These are phyloP conservation scores for Cenopis cana DNA, from an alignment of 2,888 invertebrate species.

Conservation along the genomic window DNA sequence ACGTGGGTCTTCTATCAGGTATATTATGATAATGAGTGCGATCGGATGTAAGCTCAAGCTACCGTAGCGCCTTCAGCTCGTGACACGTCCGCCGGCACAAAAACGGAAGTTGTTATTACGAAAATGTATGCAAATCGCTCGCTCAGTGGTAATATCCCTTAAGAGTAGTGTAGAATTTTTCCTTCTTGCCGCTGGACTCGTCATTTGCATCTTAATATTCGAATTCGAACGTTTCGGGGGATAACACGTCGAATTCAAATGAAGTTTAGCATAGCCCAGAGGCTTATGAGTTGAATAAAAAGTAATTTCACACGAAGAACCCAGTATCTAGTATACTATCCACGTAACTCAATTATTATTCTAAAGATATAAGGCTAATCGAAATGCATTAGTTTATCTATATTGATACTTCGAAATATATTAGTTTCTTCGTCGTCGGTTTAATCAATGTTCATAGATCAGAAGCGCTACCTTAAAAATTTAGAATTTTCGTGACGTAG, in stretches of 20 bases:
- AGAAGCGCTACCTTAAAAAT: too few relatives aligned
- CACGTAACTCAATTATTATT: slow-evolving; percentile 55
- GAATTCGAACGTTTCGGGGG: slow-evolving; percentile 73
- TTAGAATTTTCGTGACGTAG: too few relatives aligned
- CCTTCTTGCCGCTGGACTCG: slow-evolving; percentile 66
- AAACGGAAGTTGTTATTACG: slow-evolving; percentile 80
- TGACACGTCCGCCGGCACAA: slow-evolving; percentile 68
- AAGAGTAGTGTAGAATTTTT: slow-evolving; percentile 65
- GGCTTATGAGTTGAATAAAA: slow-evolving; percentile 68
- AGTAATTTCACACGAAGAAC: slow-evolving; percentile 69
- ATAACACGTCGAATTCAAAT: slow-evolving; percentile 79
- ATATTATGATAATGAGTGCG: slow-evolving; percentile 52
- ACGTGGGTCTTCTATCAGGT: slow-evolving; percentile 12
- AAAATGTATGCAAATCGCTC: slow-evolving; percentile 80
- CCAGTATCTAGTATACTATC: slow-evolving; percentile 48
- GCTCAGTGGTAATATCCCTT: slow-evolving; percentile 71
- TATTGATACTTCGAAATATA: slow-evolving; percentile 3
- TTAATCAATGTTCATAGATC: too few relatives aligned
- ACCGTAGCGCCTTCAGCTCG: slow-evolving; percentile 57
- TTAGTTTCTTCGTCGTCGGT: background rate
- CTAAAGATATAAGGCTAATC: slow-evolving; percentile 57
- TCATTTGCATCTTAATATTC: slow-evolving; percentile 81
- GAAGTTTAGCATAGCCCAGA: slow-evolving; percentile 64
- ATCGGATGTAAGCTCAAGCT: slow-evolving; percentile 53
- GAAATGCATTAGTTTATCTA: slow-evolving; percentile 8